phyloP scores from a whole-genome alignment of 1,140 invertebrate genomes.

The Drosophila sproati region DNA sequence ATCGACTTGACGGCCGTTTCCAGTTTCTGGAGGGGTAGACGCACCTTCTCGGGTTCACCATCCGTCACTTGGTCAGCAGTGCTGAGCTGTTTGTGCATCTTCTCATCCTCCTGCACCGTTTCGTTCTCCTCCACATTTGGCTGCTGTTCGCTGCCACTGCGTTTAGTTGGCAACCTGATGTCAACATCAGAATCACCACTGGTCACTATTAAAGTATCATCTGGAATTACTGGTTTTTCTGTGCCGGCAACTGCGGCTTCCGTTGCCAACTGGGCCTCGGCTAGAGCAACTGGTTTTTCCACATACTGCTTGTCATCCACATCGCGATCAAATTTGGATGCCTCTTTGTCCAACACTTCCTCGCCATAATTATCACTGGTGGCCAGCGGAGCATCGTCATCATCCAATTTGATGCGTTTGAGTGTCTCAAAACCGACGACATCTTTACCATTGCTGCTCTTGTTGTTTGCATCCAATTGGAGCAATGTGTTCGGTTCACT shows the following conservation, averaged over 20 bases:
- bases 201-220: slow-evolving; percentile 14
- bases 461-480: slow-evolving; percentile 58
- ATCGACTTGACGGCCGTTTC: slow-evolving; percentile 85
- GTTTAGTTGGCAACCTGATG: slow-evolving; percentile 70
- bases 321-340: slow-evolving; percentile 81
- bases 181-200: slow-evolving; percentile 44
- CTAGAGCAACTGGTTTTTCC: slow-evolving; percentile 81
- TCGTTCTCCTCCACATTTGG: slow-evolving; percentile 83
- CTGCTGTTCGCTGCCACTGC: slow-evolving; percentile 62
- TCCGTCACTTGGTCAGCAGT: slow-evolving; percentile 49
- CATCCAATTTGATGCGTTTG: slow-evolving; percentile 74
- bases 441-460: slow-evolving; percentile 79
- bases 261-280: slow-evolving; percentile 68
- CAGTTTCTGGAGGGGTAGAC: slow-evolving; percentile 85
- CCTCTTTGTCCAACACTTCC: slow-evolving; percentile 73
- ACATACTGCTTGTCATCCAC: slow-evolving; percentile 84
- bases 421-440: slow-evolving; percentile 80
- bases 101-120: slow-evolving; percentile 81
- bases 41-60: slow-evolving; percentile 81
- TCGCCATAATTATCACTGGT: slow-evolving; percentile 65
- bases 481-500: slow-evolving; percentile 65
- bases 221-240: slow-evolving; percentile 82
- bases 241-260: slow-evolving; percentile 10
- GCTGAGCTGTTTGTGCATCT: slow-evolving; percentile 59
- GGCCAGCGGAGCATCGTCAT: slow-evolving; percentile 55